phyloP scores from a whole-genome alignment of 2,797 vertebrate genomes.

The Coracias cyanogaster region DNA sequence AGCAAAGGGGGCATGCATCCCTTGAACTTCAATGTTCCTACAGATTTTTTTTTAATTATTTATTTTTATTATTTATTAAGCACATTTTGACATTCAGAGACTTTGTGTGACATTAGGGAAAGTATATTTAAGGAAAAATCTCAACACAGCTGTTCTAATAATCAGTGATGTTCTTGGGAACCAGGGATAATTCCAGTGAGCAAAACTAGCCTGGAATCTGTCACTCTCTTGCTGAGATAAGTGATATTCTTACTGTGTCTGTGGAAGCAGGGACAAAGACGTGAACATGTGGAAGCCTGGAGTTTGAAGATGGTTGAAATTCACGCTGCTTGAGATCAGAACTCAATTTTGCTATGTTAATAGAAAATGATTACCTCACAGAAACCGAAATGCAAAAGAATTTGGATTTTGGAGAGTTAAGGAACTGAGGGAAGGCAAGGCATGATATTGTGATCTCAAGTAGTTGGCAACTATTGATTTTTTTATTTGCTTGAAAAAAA shows the following conservation, averaged over 20 bases:
- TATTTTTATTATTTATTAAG: neutral
- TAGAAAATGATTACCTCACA: neutral
- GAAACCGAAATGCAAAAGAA: neutral
- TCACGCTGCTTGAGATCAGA: neutral
- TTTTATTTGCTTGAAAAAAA: neutral
- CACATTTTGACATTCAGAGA: neutral
- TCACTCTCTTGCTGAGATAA: neutral
- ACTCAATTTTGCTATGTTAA: neutral
- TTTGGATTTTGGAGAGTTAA: neutral
- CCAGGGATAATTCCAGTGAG: neutral
- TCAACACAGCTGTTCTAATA: neutral
- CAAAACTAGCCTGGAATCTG: neutral
- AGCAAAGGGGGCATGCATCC: neutral
- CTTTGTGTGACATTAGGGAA: neutral
- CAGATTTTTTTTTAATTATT: neutral
- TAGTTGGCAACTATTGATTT: neutral
- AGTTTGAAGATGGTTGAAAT: neutral
- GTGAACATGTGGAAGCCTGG: neutral
- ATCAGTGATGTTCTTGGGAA: neutral
- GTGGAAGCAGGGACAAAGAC: neutral
- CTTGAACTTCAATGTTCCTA: neutral
- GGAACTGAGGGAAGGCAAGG: neutral
- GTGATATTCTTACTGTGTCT: neutral
- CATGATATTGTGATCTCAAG: neutral
- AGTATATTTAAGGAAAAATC: neutral